Evolutionary conservation across 2,797 vertebrate genomes (phyloP), one percentile per base, ranked within the genome.

Genomic region (Cuniculus paca): DNA sequence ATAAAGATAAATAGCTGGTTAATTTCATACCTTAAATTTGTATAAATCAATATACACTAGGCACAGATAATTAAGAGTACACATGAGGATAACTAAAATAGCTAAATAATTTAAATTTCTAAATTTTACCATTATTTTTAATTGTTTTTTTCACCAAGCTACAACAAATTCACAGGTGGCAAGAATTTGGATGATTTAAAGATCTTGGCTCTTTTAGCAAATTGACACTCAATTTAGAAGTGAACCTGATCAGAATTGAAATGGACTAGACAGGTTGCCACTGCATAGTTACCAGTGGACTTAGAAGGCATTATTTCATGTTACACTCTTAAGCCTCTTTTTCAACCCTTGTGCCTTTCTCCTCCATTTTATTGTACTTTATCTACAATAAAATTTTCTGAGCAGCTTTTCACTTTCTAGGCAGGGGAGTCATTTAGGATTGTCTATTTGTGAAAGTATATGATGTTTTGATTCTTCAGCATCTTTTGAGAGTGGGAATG

Each of bases 101-200:
- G 83, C 60, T 88, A 58, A 88, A 79, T 86, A 92, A 88, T 90
- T 72, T 50, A 86, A 26, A 93, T 68, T 52, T 88, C 72, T 91
- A 58, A 81, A 5, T 84, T 85, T 95, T 94, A 28, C 42, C 48
- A 20, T 56, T 84, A 28, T 31, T 82, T 97, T 94, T 94, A 74
- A 72, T 85, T 82, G 14, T 82, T 80, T 58, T 60, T 95, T 93
- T 91, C 91, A 17, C 39, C 50, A 87, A 78, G n/a, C 48, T 85
- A 72, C 42, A 85, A 22, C 90, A 95, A 4, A 28, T 80, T 82
- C 58, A 94, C 39, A 87, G 56, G 20, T 91, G 56, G 48, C 63
- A 86, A 77, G 6, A 91, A 80, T 90, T 31, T 83, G 31, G 45
- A 48, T 86, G 11, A 75, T 87, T 89, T 91, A 84, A 92, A 88